A percentile compares a stretch with the other conserved stretches of the same genome.
These are phyloP conservation scores for Resseliella maxima DNA, from an alignment of 2,888 invertebrate genomes.

Conservation along the genomic window DNA sequence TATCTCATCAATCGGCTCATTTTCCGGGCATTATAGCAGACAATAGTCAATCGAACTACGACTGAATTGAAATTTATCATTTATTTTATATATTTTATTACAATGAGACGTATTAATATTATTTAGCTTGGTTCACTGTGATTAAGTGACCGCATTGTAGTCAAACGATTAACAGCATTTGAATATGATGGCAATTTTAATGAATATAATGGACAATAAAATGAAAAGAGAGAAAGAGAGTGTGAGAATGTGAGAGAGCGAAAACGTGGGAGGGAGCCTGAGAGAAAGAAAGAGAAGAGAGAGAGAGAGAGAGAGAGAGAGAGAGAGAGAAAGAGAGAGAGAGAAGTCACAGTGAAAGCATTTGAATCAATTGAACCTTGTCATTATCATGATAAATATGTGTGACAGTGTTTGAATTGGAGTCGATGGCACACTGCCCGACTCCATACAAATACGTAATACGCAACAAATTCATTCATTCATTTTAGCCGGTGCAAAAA, in stretches of 20 bases:
- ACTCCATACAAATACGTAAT: too few relatives aligned
- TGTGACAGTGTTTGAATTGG: not conserved
- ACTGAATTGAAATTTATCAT: not conserved
- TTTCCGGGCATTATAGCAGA: too few relatives aligned
- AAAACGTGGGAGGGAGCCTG: too few relatives aligned
- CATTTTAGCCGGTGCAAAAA: too few relatives aligned
- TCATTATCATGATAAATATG: slow-evolving; percentile 13
- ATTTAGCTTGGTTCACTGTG: not conserved
- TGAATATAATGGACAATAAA: slow-evolving; percentile 19
- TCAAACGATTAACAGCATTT: not conserved
- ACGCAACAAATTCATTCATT: too few relatives aligned
- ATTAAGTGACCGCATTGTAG: not conserved
- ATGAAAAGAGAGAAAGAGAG: too few relatives aligned
- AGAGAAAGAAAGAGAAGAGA: too few relatives aligned
- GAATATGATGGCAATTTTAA: slow-evolving; percentile 42
- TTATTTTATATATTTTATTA: not conserved
- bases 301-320: too few relatives aligned
- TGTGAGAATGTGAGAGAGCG: too few relatives aligned
- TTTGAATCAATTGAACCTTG: slow-evolving; percentile 25
- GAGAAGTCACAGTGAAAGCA: not conserved
- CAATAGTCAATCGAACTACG: not conserved
- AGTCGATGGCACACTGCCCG: not conserved
- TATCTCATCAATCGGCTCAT: too few relatives aligned
- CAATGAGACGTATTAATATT: not conserved
- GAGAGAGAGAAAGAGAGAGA: too few relatives aligned